Base-by-base conservation (phyloP, 2,113 vertebrate species). In the Nothocercus julius region DNA sequence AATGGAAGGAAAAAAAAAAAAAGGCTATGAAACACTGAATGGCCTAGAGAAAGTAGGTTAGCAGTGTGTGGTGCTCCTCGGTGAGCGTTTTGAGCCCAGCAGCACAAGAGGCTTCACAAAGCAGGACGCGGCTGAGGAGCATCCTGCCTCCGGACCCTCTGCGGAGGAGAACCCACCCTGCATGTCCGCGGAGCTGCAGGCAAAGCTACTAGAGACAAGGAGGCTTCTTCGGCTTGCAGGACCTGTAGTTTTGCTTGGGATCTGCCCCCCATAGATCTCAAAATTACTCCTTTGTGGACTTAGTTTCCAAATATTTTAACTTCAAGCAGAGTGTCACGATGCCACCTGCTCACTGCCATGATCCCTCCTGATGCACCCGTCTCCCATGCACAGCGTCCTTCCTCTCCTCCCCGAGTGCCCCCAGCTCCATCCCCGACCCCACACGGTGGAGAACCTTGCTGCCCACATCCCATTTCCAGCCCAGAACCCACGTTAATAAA, bases 401-500 rank as follows among this genome's bases (percentile, higher is more conserved):
- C 54, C 54, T 58, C 28, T 58, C 54, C 54, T 32, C 32, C 54
- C 16, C 54, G 11, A 32, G 30, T 9, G 28, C 28, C 30, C 16
- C 28, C 54, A 18, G 9, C 16, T 58, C 54, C 30, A 10, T 32
- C 54, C 16, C 54, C 28, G 18, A 32, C 54, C 54, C 30, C 17
- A 32, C 54, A 32, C 9, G 28, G 17, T 32, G 30, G 30, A 58
- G 28, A 58, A 58, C 32, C 34, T 63, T 17, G 54, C 4, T 28
- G 53, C 2, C 51, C 4, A 17, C 0, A 1, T 7, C 5, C 49
- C 36, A 21, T 10, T 36, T 15, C 53, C 45, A 42, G 69, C 44
- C 49, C 0, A 0, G 21, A 74, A n/a, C 30, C 59, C 85, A 11
- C 0, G 0, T 28, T 32, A 73, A 32, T 53, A 78, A 45, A 45